Evolutionary conservation across 1,140 invertebrate species (phyloP), one percentile per base, ranked within the genome.

Genomic region (Parapsyche elsis): DNA sequence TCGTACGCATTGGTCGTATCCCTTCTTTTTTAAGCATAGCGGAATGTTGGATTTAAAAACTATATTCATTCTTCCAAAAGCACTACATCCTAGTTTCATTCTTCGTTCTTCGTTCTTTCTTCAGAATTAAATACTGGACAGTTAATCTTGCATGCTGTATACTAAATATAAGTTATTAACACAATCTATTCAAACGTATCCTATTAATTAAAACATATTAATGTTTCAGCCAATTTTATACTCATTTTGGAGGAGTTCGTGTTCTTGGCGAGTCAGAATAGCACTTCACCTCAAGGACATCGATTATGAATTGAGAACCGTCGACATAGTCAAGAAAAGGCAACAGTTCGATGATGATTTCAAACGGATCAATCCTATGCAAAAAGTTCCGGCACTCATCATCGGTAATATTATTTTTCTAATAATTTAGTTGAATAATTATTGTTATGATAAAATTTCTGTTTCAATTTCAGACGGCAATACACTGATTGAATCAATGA

Each of bases 401-500:
- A 88, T 89, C 61, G 87, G 88, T 89, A 86, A 86, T 57, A 46
- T 46, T 59, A 76, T 76, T 9, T 53, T 4, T 7, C 16, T 1
- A 7, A 21, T 23, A 38, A 74, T 74, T 45, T 71, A 49, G 9
- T 16, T 4, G 53, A 24, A n/a, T 30, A 10, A 4, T 38, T 38
- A 38, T 1, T 38, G 30, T 38, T 1, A 38, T 38, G 7, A 4
- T 67, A 61, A 21, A 61, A 26, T 26, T 26, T 23, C 26, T 9
- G 12, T 26, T 67, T 67, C 23, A 24, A 10, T 23, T 74, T 21
- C 79, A 89, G 88, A 88, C 86, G 86, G 86, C 30, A 84, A 76
- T 23, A 88, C 86, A 0, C 76, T 89, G 10, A 84, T 89, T 45
- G 88, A 89, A 44, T 89, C 88, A 0, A 87, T 89, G 86, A 87